Evolutionary conservation across 2,888 invertebrate species (phyloP).

Genomic region (Megastigmus dorsalis): DNA sequence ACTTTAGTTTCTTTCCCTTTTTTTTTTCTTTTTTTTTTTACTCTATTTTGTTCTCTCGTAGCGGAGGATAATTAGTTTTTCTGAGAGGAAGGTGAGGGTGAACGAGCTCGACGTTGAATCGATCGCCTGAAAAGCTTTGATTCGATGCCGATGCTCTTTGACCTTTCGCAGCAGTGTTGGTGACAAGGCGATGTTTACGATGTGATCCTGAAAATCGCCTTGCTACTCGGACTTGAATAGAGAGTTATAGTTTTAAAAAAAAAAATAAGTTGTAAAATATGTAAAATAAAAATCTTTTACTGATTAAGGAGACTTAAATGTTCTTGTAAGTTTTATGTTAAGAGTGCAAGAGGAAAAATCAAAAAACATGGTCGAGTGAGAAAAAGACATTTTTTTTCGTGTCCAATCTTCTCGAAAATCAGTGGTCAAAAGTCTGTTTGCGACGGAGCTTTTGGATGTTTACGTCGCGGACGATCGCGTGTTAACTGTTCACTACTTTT

Average conservation of each 20-base stretch:
- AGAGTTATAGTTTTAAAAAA: conserved; percentile 17
- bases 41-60: conserved; percentile 4
- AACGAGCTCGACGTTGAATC: conserved; percentile 8
- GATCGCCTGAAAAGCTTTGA: conserved; percentile 20
- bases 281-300: conserved; percentile 48
- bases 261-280: conserved; percentile 49
- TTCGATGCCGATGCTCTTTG: background rate
- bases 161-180: conserved; percentile 12
- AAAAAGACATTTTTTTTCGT: background rate
- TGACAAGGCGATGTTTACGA: conserved; percentile 44
- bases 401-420: conserved; percentile 8
- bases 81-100: background rate
- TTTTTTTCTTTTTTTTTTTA: background rate
- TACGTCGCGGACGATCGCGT: background rate
- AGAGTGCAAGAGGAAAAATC: conserved; percentile 40
- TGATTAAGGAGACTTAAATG: conserved; percentile 33
- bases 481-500: background rate
- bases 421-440: too few relatives aligned
- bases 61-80: background rate
- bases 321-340: conserved; percentile 43
- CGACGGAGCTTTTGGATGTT: background rate
- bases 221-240: conserved; percentile 18
- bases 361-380: conserved; percentile 1
- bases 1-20: background rate
- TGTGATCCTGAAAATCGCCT: conserved; percentile 38